phyloP scores from a whole-genome alignment of 2,797 vertebrate genomes.

The Diceros bicornis region DNA sequence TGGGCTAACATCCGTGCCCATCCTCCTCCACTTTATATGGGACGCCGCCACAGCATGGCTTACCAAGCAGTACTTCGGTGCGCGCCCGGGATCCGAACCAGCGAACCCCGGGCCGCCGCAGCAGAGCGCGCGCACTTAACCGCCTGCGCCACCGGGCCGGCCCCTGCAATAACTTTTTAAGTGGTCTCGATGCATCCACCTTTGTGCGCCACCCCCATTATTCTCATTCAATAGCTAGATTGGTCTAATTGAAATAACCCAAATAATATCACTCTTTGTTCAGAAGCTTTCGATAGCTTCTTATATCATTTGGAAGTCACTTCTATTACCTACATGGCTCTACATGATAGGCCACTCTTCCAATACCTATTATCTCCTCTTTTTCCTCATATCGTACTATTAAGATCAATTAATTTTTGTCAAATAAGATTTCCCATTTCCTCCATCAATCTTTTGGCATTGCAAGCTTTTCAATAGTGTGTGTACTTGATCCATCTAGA shows the following conservation, averaged over 20 bases:
- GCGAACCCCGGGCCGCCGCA: no score
- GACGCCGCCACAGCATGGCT: no score
- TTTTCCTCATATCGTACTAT: background rate
- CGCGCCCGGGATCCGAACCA: no score
- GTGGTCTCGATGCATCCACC: background rate
- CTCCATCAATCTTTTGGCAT: background rate
- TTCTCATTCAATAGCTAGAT: background rate
- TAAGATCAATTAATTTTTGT: background rate
- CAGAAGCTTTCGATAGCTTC: background rate
- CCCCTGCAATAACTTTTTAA: background rate
- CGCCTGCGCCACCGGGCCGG: no score
- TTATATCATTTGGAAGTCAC: background rate
- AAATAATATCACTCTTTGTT: background rate
- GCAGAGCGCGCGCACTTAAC: no score
- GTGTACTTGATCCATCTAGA: background rate
- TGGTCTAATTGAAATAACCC: background rate
- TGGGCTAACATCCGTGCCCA: no score
- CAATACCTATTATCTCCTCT: background rate
- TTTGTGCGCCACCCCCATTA: background rate
- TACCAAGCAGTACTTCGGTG: no score
- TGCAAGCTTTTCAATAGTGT: background rate
- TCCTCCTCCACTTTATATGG: no score
- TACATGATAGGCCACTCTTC: background rate
- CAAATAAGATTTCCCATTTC: background rate
- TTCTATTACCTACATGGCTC: background rate